A percentile compares a stretch with the other conserved stretches of the same genome.
Conservation (phyloP, 1,140 invertebrate genomes). For the Drosophila truncata region DNA sequence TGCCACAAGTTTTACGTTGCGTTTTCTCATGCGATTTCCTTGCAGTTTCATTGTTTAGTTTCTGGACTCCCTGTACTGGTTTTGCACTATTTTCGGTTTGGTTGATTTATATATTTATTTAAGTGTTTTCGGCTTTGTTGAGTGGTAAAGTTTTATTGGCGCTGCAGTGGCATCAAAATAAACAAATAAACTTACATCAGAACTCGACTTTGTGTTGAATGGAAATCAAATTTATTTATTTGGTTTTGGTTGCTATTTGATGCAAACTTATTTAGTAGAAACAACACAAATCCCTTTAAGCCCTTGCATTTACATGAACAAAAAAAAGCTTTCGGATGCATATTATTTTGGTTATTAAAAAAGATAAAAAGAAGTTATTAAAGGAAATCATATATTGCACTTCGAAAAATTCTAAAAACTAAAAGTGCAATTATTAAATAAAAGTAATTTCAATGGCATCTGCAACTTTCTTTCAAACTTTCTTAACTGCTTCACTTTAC, state of each 20-base stretch:
- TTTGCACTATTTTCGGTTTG: conserved; percentile 34
- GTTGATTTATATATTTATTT: conserved; percentile 58
- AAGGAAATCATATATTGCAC: background rate
- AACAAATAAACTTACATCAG: conserved; percentile 36
- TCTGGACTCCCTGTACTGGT: conserved; percentile 13
- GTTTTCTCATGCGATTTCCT: conserved; percentile 35
- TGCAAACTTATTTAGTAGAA: conserved; percentile 6
- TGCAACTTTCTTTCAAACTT: conserved; percentile 1
- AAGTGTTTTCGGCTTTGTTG: conserved; percentile 47
- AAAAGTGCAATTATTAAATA: no score
- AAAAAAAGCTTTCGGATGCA: background rate
- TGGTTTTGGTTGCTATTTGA: conserved; percentile 12
- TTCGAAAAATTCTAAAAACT: background rate
- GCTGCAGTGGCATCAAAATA: conserved; percentile 42
- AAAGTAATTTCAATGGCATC: background rate
- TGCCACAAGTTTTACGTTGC: conserved; percentile 26
- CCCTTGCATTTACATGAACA: background rate
- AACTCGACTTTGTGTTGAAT: conserved; percentile 10
- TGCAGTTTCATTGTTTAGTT: conserved; percentile 51
- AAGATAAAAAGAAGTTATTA: background rate
- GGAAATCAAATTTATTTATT: conserved; percentile 26
- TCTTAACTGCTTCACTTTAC: background rate
- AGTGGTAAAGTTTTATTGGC: conserved; percentile 46
- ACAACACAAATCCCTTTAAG: conserved; percentile 3
- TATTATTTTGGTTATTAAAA: background rate